A percentile compares a stretch with the other conserved stretches of the same genome.
phyloP scores from a whole-genome alignment of 53 echinoderm and acorn worm species.

The Astropecten irregularis region DNA sequence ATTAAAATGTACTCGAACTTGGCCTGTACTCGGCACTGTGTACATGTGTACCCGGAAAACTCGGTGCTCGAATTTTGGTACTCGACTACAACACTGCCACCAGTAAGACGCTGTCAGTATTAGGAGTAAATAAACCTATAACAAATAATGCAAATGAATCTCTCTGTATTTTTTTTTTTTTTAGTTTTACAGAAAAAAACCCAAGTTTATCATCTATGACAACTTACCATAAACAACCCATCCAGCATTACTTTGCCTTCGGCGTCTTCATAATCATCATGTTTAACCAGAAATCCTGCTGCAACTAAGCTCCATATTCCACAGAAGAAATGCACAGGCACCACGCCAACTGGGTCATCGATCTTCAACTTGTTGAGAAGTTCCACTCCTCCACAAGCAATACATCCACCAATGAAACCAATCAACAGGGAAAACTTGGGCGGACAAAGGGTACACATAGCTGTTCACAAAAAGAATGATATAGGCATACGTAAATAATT shows the following conservation, averaged over 20 bases:
- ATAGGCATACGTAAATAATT: neutral
- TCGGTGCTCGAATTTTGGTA: too few species aligned
- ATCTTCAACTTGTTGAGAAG: conserved; percentile 60
- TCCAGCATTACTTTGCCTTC: neutral
- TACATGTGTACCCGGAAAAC: too few species aligned
- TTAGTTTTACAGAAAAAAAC: too few species aligned
- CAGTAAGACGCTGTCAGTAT: too few species aligned
- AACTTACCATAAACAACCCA: conserved; percentile 69
- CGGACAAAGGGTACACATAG: conserved; percentile 70
- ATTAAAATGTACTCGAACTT: too few species aligned
- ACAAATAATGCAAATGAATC: too few species aligned
- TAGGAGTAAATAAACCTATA: too few species aligned
- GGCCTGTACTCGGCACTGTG: too few species aligned
- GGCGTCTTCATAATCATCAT: conserved; percentile 14
- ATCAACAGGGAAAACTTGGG: conserved; percentile 64
- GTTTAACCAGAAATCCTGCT: conserved; percentile 58
- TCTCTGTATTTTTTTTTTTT: too few species aligned
- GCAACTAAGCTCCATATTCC: conserved; percentile 72
- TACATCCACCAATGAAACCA: conserved; percentile 66
- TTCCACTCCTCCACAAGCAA: conserved; percentile 78
- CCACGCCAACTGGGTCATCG: conserved; percentile 79
- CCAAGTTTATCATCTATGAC: neutral
- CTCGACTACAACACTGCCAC: too few species aligned
- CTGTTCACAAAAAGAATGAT: conserved; percentile 17
- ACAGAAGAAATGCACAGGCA: conserved; percentile 79